Base-by-base conservation (phyloP, 2,888 invertebrate species). In the Dasysyrphus albostriatus region DNA sequence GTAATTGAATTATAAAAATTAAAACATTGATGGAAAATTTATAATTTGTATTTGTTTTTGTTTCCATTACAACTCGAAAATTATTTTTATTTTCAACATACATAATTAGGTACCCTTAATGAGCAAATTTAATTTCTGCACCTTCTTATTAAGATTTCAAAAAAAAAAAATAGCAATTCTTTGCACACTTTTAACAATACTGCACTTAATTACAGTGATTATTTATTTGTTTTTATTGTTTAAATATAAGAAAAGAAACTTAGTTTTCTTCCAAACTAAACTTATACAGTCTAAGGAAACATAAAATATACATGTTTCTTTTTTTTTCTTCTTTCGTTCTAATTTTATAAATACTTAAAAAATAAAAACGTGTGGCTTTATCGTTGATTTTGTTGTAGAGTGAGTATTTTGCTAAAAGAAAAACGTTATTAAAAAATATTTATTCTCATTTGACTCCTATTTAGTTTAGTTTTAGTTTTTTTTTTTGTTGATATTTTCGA, bases 351-450 rank as follows among this genome's bases (percentile, higher is more conserved):
- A 70, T 75, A 89, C 56, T 88, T 73, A 65, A 74, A 56, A 24
- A 70, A 82, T 82, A 82, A 84, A 89, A 89, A 89, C 90, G 89
- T 90, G 89, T 90, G 91, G 90, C 91, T 91, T 90, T 89, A 90
- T 90, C 90, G 89, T 91, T 91, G 89, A 90, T 91, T 90, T 90
- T 89, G 89, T 89, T 89, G 89, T 89, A 89, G 89, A 89, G 89
- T 89, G 89, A 89, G 89, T 89, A 89, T 89, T 81, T 88, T 79
- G 75, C 83, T 76, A 88, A 63, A 78, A 74, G 78, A 73, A 73
- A 79, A 83, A 61, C 69, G 10, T 37, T 70, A 19, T 29, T 12
- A 14, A 54, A n/a, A 69, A n/a, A 73, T 73, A 75, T 59, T 54
- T 47, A 29, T 51, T 54, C 32, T 76, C 32, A 58, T 69, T 80